Evolutionary conservation across 1,140 invertebrate species (phyloP).

Genomic region (Paraescarpia echinospica): DNA sequence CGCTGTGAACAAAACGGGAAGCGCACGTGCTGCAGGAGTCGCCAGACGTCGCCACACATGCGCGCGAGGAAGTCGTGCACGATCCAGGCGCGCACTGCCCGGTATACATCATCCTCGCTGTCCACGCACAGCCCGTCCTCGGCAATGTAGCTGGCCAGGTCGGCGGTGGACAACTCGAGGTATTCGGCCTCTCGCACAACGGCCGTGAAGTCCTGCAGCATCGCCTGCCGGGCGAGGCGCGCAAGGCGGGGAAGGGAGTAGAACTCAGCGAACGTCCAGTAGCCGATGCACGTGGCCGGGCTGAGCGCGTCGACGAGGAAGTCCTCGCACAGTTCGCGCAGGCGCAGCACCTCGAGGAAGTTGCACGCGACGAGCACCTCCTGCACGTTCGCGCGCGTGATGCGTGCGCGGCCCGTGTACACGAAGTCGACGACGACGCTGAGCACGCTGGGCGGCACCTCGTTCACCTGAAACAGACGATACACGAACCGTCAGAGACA

Average conservation of each 20-base stretch:
- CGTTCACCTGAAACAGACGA: background rate
- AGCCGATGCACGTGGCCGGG: background rate
- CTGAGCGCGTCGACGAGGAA: background rate
- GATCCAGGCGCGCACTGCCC: background rate
- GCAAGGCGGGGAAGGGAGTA: background rate
- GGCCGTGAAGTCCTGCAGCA: background rate
- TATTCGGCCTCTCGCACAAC: background rate
- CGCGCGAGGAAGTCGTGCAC: constrained; percentile 2
- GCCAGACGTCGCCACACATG: background rate
- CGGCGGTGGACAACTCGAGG: background rate
- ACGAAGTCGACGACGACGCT: background rate
- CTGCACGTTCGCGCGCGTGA: background rate
- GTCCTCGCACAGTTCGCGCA: background rate
- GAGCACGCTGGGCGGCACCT: background rate
- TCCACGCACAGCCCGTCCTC: background rate
- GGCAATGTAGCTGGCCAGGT: background rate
- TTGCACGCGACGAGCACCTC: background rate
- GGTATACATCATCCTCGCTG: background rate
- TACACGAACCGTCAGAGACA: background rate
- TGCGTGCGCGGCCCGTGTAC: background rate
- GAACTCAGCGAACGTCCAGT: background rate
- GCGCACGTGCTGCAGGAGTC: background rate
- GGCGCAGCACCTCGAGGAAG: background rate
- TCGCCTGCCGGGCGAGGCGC: background rate
- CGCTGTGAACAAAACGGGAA: background rate